phyloP scores from a whole-genome alignment of 1,140 invertebrate species.

The Marisa cornuarietis region DNA sequence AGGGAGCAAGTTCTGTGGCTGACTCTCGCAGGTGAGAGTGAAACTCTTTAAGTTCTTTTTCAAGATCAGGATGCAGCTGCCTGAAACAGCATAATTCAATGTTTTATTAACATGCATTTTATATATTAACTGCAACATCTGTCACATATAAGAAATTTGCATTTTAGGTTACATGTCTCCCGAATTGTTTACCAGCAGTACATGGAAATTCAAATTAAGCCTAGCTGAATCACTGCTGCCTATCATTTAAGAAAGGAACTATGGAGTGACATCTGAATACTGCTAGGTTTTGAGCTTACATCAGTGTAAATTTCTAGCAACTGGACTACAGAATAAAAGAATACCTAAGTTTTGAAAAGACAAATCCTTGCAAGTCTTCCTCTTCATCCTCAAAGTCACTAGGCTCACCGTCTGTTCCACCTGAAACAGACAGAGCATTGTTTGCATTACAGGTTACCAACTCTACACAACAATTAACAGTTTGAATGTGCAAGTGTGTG shows the following conservation, averaged over 20 bases:
- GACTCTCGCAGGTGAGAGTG: conserved; percentile 79
- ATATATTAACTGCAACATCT: no score
- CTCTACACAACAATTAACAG: background rate
- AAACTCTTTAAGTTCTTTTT: conserved; percentile 66
- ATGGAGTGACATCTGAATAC: no score
- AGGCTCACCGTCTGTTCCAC: conserved; percentile 27
- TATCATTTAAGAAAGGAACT: no score
- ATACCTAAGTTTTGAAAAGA: conserved; percentile 73
- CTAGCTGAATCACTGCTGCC: no score
- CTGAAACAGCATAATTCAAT: conserved; percentile 41
- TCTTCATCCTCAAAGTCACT: conserved; percentile 67
- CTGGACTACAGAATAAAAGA: no score
- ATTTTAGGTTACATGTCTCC: no score
- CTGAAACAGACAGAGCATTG: conserved; percentile 20
- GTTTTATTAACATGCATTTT: no score
- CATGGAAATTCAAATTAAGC: no score
- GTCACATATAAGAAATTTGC: no score
- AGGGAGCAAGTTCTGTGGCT: conserved; percentile 87
- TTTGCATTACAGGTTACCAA: background rate
- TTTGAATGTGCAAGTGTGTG: background rate
- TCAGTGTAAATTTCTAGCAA: no score
- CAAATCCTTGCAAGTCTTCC: conserved; percentile 87
- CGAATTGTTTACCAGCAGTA: no score
- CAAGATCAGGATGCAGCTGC: conserved; percentile 64
- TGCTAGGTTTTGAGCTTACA: no score